Evolutionary conservation across 2,888 invertebrate genomes (phyloP).

Genomic region (Ornithoptera priamus): DNA sequence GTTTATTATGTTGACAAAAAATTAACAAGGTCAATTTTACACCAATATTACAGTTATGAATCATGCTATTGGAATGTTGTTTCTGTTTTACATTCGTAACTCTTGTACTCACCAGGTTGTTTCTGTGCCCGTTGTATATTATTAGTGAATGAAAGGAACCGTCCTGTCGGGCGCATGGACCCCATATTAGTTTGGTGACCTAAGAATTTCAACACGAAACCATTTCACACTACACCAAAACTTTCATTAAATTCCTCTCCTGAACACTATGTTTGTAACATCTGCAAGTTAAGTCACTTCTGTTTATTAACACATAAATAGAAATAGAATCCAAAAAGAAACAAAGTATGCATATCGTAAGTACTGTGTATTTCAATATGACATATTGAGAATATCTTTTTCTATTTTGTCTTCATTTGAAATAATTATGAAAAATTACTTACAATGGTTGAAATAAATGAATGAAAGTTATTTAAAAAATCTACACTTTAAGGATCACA

Average conservation of each 20-base stretch:
- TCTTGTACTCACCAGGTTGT: slow-evolving; percentile 68
- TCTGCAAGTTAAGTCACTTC: slow-evolving; percentile 54
- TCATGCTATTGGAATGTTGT: slow-evolving; percentile 49
- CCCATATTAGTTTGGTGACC: slow-evolving; percentile 67
- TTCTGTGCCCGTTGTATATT: slow-evolving; percentile 81
- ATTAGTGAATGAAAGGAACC: slow-evolving; percentile 81
- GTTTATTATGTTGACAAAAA: slow-evolving; percentile 3
- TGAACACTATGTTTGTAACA: slow-evolving; percentile 47
- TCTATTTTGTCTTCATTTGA: neutral
- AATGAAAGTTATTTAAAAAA: slow-evolving; percentile 30
- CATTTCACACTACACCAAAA: slow-evolving; percentile 47
- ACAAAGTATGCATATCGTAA: slow-evolving; percentile 42
- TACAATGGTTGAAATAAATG: slow-evolving; percentile 32
- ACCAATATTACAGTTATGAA: slow-evolving; percentile 43
- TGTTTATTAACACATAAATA: slow-evolving; percentile 50
- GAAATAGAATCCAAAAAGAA: slow-evolving; percentile 65
- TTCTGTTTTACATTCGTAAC: slow-evolving; percentile 31
- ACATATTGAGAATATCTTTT: neutral
- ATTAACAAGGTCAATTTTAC: too few species aligned
- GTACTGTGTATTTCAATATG: slow-evolving; percentile 26
- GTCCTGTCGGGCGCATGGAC: slow-evolving; percentile 81
- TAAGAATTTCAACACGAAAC: slow-evolving; percentile 47
- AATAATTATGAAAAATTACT: slow-evolving; percentile 18
- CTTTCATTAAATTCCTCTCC: slow-evolving; percentile 33
- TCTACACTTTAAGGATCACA: slow-evolving; percentile 36